Base-by-base conservation (phyloP, 2,113 vertebrate species). In the Hippocampus mohnikei region DNA sequence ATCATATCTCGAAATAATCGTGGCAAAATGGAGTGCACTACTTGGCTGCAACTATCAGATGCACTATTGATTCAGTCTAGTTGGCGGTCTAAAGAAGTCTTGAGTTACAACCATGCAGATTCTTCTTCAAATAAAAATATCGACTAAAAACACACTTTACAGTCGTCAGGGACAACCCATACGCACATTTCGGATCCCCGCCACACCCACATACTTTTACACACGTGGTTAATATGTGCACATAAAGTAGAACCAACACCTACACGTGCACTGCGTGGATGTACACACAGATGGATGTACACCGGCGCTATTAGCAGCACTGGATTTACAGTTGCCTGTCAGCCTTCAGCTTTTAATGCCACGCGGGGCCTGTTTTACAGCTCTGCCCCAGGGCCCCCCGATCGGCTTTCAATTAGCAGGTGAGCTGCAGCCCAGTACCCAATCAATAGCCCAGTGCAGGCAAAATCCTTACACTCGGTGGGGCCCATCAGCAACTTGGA, bases 351-450 rank as follows among this genome's bases (percentile, higher is more conserved):
- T 87, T 88, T 91, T 87, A 91, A 89, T 85, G 88, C 84, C 85
- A 87, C 81, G 46, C 76, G 81, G 90, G 82, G 84, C 79, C 88
- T 90, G 89, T 87, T 91, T 90, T 88, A 89, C 88, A 90, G 88
- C 81, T 81, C 81, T 76, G 84, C 88, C 88, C 85, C 76, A 79
- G 88, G 91, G 89, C 88, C 85, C 56, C 58, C 88, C 81, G 81
- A 90, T 90, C 87, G 87, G 86, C 91, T 91, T 92, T 92, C 91
- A 92, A 91, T 87, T 91, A 92, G 88, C 91, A 92, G 90, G 90
- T 91, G 90, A 89, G 88, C 82, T 85, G 88, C 84, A 88, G 87
- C 85, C 88, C 84, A 80, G 87, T 79, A 85, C 78, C 81, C 85
- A 89, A 92, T 92, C 88, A 88, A 92, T 91, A 91, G 77, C 79